Evolutionary conservation across 2,888 invertebrate genomes (phyloP).

Genomic region (Drosophila mayaguana): DNA sequence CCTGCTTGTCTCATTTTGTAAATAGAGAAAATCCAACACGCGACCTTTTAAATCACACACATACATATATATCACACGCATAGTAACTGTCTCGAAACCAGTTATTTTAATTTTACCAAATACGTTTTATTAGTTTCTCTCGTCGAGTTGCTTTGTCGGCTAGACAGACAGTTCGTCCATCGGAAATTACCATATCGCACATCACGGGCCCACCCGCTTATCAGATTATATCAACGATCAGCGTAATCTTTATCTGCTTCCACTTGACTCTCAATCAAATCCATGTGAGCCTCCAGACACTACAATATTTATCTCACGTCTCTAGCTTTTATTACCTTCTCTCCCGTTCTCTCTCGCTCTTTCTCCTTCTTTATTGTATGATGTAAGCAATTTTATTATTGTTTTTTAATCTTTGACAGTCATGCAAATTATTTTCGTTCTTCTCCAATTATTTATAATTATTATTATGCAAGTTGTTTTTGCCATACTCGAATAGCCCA

Average conservation of each 20-base stretch:
- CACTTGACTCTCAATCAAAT: neutral
- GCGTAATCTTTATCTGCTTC: constrained; percentile 6
- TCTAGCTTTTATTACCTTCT: neutral
- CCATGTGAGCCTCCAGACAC: neutral
- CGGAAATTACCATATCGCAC: constrained; percentile 18
- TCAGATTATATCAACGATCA: constrained; percentile 3
- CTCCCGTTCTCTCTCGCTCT: no score
- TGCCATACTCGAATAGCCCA: neutral
- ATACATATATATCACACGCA: constrained; percentile 1
- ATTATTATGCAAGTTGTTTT: constrained; percentile 4
- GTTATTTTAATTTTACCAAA: constrained; percentile 23
- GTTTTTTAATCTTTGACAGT: neutral
- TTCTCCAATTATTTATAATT: constrained; percentile 18
- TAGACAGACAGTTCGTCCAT: constrained; percentile 7
- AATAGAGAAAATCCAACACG: constrained; percentile 41
- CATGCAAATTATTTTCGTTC: constrained; percentile 5
- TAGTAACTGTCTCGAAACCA: constrained; percentile 23
- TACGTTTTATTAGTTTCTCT: constrained; percentile 13
- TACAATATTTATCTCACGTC: neutral
- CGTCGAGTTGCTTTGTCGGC: constrained; percentile 14
- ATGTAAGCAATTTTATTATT: constrained; percentile 8
- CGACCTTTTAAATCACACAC: constrained; percentile 25
- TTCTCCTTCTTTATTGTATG: no score
- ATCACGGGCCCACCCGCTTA: constrained; percentile 7
- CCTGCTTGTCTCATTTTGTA: constrained; percentile 20